Base-by-base conservation (phyloP, 1,140 invertebrate genomes). In the Proctacanthus coquilletti region DNA sequence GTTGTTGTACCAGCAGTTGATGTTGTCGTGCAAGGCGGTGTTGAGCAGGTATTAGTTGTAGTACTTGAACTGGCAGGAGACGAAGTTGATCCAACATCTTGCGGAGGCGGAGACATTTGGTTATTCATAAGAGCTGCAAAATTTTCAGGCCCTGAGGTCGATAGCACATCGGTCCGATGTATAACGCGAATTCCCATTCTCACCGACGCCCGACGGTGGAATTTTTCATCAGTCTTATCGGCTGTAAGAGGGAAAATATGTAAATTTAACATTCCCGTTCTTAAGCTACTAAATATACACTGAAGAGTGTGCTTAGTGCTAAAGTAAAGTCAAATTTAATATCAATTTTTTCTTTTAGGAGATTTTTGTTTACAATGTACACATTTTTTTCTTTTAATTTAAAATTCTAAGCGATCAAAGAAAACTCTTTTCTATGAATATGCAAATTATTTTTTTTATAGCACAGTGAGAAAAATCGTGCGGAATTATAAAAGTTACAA, bases 161-260 rank as follows among this genome's bases (percentile, higher is more conserved):
- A 27, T 49, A 17, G 53, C 6, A 58, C 49, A 34, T 58, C 55
- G 19, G 55, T 57, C 33, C 55, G 53, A 42, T 58, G 55, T 15
- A 58, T 58, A 30, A 58, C 55, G 4, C 55, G 41, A 1, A 58
- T 51, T 2, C 55, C 51, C 55, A 58, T 58, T 33, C 54, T 57
- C 3, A 58, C 55, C 1, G 55, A 51, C 17, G 55, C 53, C 8
- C 53, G 48, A 8, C 55, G 47, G 47, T 56, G 55, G 37, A 58
- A 58, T 42, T 58, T 58, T 23, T 58, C 55, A 21, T 56, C 52
- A 17, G 55, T 52, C 38, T 56, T 58, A 34, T 58, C 55, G 1
- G 51, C 55, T 58, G 34, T 5, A 19, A 46, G 34, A 25, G 6
- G 14, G 18, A 11, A 25, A 5, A 34, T 34, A 6, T 32, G 13